Conservation (phyloP, 2,888 invertebrate species). For the Malthinus seriepunctatus region DNA sequence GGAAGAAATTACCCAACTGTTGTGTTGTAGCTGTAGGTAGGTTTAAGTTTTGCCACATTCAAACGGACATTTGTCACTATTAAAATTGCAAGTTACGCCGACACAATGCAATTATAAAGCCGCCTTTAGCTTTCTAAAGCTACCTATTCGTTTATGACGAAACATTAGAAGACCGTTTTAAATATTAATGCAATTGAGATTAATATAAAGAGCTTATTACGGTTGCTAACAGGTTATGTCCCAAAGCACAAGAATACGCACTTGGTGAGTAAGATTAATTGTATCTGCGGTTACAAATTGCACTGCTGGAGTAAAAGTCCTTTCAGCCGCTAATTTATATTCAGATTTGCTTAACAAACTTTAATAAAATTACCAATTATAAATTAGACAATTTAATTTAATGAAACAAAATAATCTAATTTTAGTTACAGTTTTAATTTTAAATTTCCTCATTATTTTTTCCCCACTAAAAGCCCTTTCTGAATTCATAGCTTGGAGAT, state of each 20-base stretch:
- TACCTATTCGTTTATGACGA: constrained; percentile 35
- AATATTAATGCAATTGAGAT: constrained; percentile 49
- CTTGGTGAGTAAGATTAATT: constrained; percentile 46
- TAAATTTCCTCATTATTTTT: no score
- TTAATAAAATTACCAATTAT: constrained; percentile 6
- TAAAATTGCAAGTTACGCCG: constrained; percentile 34
- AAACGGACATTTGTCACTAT: constrained; percentile 35
- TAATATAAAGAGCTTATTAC: constrained; percentile 50
- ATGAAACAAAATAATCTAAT: no score
- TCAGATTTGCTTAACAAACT: neutral
- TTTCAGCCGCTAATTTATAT: constrained; percentile 12
- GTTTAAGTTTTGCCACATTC: constrained; percentile 29
- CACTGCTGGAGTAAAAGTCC: constrained; percentile 9
- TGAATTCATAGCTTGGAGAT: no score
- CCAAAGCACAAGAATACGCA: constrained; percentile 36
- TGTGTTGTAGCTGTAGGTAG: constrained; percentile 20
- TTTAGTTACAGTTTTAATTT: no score
- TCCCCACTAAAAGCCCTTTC: no score
- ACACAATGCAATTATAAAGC: constrained; percentile 38
- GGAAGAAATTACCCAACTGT: no score
- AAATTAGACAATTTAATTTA: neutral
- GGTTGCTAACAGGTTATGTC: constrained; percentile 37
- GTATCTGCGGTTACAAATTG: constrained; percentile 16
- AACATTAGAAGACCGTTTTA: constrained; percentile 41
- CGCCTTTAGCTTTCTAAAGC: constrained; percentile 31